phyloP scores from a whole-genome alignment of 2,113 vertebrate genomes.

The Centropristis striata region DNA sequence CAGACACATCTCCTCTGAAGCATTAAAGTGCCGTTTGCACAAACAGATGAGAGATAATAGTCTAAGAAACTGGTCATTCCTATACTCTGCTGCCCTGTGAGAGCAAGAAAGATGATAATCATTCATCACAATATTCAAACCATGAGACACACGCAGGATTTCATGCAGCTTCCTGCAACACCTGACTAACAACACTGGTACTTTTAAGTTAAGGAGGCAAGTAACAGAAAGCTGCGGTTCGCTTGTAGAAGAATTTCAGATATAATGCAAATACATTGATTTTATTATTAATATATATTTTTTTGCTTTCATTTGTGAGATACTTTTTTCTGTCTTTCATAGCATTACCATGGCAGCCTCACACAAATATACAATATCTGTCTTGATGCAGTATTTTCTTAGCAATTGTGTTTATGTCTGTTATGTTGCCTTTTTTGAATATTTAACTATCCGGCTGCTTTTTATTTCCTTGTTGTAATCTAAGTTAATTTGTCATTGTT shows the following conservation, averaged over 20 bases:
- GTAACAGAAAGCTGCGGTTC: not conserved
- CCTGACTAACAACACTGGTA: conserved; percentile 12
- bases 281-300: not conserved
- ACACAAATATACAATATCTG: no score
- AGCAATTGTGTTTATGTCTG: no score
- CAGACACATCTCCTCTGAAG: conserved; percentile 75
- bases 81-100: conserved; percentile 61
- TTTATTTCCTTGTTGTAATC: no score
- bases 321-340: no score
- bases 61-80: conserved; percentile 73
- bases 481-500: no score
- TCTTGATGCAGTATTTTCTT: no score
- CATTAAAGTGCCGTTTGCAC: conserved; percentile 79
- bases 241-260: not conserved
- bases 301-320: no score
- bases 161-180: conserved; percentile 29
- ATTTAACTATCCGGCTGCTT: no score
- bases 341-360: no score
- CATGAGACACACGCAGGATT: conserved; percentile 36
- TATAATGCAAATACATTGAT: not conserved
- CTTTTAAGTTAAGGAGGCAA: conserved; percentile 15
- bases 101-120: conserved; percentile 69
- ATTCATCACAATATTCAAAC: conserved; percentile 78
- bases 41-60: conserved; percentile 79
- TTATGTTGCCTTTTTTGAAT: no score